Conservation (phyloP, 2,888 invertebrate species). For the Drosophila ezoana region DNA sequence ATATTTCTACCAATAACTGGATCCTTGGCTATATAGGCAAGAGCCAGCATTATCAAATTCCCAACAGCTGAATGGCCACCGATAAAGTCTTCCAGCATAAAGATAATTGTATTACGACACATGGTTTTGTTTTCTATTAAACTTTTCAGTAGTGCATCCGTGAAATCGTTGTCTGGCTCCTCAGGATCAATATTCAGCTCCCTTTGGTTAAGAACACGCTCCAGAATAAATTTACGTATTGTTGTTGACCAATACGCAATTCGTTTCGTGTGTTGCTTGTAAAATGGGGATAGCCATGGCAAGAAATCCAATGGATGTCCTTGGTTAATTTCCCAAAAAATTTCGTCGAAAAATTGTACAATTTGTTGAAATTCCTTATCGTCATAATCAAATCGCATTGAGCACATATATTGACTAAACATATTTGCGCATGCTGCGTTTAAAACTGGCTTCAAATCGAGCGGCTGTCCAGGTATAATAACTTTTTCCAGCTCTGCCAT, state of each 20-base stretch:
- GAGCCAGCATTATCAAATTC: constrained; percentile 91
- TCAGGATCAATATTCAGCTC: constrained; percentile 85
- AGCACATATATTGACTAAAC: constrained; percentile 94
- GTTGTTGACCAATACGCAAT: constrained; percentile 89
- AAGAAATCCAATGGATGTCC: constrained; percentile 94
- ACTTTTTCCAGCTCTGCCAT: constrained; percentile 87
- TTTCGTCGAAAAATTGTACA: constrained; percentile 91
- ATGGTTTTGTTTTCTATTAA: constrained; percentile 87
- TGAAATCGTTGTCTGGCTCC: constrained; percentile 90
- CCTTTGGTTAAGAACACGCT: constrained; percentile 88
- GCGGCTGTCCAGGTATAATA: constrained; percentile 81
- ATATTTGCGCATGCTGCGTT: constrained; percentile 92
- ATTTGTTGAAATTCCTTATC: constrained; percentile 89
- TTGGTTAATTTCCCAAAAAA: constrained; percentile 96
- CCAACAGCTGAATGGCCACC: constrained; percentile 95
- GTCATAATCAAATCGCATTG: constrained; percentile 89
- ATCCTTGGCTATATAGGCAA: constrained; percentile 89
- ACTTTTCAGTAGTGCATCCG: constrained; percentile 91
- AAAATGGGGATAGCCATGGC: constrained; percentile 92
- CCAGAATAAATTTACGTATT: constrained; percentile 90
- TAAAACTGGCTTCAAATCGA: constrained; percentile 89
- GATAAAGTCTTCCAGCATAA: constrained; percentile 93
- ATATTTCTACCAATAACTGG: constrained; percentile 88
- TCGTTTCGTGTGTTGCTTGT: constrained; percentile 88
- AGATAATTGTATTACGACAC: constrained; percentile 91